Evolutionary conservation across 1,140 invertebrate genomes (phyloP), one percentile per base, ranked within the genome.

Genomic region (Drosophila ambigua): DNA sequence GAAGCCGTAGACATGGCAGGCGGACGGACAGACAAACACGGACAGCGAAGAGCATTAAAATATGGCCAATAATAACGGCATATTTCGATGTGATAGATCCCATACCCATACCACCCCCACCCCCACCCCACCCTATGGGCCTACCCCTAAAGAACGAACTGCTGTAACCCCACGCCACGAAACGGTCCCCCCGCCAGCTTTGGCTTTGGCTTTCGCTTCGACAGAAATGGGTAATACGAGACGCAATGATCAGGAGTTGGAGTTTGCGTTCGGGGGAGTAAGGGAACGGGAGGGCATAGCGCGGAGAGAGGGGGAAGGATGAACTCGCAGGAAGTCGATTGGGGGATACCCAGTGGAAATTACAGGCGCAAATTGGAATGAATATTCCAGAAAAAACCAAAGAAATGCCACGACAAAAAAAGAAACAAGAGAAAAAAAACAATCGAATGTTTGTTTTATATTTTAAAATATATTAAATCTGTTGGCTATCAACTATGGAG

Each of bases 1-100:
- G 58, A 48, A 39, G 11, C 13, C 9, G 50, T 16, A 49, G 13
- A 13, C n/a, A 9, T 4, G 28, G 49, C 13, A 28, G 24, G 8
- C 28, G 50, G 24, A 23, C 53, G 23, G 23, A 24, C 28, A 35
- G 46, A 46, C 57, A 60, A 57, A 62, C 39, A 61, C 71, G 69
- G 59, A 66, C 60, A 67, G n/a, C 50, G 39, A 43, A 57, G 71
- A 65, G 72, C 74, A 87, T 87, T 85, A 85, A 85, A 85, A 85
- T 85, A 85, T 82, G 82, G 82, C 82, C 82, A 85, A 84, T 84
- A 84, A 85, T 84, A 84, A 84, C 51, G 72, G 62, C 41, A 85
- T 85, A 80, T 84, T 73, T 80, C 80, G 66, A 77, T 73, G 72
- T 65, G 67, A 69, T 69, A 69, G 68, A 69, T 69, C 66, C 68